These are phyloP conservation scores for Charadrius vociferus DNA, from an alignment of 2,113 vertebrate genomes.

Conservation along the genomic window DNA sequence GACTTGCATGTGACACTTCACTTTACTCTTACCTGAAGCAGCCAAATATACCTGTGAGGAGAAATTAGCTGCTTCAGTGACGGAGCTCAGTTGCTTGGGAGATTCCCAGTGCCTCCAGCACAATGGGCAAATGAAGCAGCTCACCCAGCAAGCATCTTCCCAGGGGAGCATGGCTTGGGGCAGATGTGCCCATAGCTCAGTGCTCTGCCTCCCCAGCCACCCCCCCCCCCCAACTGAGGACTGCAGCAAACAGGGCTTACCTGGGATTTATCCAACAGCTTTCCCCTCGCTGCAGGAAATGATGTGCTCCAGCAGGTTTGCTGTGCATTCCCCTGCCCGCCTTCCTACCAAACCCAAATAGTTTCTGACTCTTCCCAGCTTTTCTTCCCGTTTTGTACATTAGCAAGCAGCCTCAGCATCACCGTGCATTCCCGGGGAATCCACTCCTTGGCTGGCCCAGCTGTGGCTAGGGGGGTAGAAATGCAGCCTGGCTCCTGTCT, in stretches of 20 bases:
- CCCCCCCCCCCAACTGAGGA: background rate
- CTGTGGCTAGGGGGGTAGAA: background rate
- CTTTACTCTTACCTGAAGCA: slow-evolving; percentile 2
- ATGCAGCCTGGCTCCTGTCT: background rate
- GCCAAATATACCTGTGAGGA: background rate
- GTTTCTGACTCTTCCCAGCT: background rate
- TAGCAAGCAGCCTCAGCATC: fast-evolving
- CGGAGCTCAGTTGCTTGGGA: background rate
- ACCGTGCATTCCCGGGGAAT: background rate
- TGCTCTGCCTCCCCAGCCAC: background rate
- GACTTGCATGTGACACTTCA: background rate
- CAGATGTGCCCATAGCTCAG: background rate
- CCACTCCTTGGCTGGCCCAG: background rate
- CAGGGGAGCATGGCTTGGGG: background rate
- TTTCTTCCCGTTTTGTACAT: background rate
- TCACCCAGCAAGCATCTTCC: background rate
- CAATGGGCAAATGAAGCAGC: background rate
- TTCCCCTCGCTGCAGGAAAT: background rate
- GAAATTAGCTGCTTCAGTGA: slow-evolving; percentile 26
- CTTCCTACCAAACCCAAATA: background rate
- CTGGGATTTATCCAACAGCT: background rate
- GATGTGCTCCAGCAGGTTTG: background rate
- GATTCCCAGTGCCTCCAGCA: background rate
- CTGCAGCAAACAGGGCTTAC: background rate
- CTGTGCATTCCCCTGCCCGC: background rate